A percentile compares a stretch with the other conserved stretches of the same genome.
phyloP scores from a whole-genome alignment of 2,888 invertebrate genomes.

The Apamea epomidion region DNA sequence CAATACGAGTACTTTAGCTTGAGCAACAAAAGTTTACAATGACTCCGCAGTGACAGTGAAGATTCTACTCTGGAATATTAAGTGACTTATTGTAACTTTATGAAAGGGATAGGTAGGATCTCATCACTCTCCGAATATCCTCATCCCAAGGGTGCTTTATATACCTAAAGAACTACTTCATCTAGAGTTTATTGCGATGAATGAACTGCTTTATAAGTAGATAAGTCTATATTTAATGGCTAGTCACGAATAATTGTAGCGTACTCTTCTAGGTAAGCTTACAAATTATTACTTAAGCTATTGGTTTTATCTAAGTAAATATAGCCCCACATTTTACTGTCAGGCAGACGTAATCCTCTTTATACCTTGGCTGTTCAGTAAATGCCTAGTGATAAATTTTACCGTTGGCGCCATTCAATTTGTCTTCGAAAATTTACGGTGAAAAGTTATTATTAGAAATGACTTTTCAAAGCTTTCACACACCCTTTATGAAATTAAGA shows the following conservation, averaged over 20 bases:
- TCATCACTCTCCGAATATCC: neutral
- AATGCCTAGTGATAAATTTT: constrained; percentile 46
- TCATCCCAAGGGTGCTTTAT: neutral
- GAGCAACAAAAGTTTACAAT: neutral
- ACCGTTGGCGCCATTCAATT: constrained; percentile 29
- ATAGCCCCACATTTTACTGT: constrained; percentile 26
- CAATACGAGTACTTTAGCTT: neutral
- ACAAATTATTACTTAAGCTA: constrained; percentile 33
- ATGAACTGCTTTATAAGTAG: neutral
- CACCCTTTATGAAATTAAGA: constrained; percentile 24
- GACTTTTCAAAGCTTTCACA: constrained; percentile 69
- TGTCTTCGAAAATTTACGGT: constrained; percentile 27
- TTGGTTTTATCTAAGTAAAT: constrained; percentile 46
- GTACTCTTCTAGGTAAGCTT: constrained; percentile 9
- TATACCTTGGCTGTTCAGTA: constrained; percentile 30
- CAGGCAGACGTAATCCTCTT: constrained; percentile 35
- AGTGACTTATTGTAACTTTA: neutral
- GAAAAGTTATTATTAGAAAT: constrained; percentile 31
- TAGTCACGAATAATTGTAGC: constrained; percentile 32
- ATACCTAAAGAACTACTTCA: neutral
- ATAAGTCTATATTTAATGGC: constrained; percentile 27
- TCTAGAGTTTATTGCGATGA: neutral
- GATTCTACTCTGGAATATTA: neutral
- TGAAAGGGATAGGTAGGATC: neutral
- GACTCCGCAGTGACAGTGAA: neutral